A percentile compares a stretch with the other conserved stretches of the same genome.
phyloP scores from a whole-genome alignment of 2,888 invertebrate species.

The Leptodirus hochenwartii region DNA sequence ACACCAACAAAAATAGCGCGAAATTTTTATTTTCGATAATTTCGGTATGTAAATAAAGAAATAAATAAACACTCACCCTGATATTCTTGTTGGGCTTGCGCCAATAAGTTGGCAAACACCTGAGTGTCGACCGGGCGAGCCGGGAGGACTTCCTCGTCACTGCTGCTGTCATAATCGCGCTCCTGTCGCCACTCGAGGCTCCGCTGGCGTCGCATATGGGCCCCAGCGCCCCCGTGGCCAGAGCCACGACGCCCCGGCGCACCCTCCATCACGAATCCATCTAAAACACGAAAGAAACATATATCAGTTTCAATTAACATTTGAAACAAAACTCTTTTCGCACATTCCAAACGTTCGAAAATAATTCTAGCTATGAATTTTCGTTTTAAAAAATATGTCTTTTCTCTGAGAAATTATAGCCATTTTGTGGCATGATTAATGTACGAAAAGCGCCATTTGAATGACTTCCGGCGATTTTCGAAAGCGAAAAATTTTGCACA shows the following conservation, averaged over 20 bases:
- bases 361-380: too few species aligned
- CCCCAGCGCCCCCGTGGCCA: constrained; percentile 17
- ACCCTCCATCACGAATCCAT: constrained; percentile 24
- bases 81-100: constrained; percentile 38
- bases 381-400: too few species aligned
- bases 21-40: constrained; percentile 2
- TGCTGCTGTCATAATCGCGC: constrained; percentile 34
- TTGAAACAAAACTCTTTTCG: too few species aligned
- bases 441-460: too few species aligned
- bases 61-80: constrained; percentile 37
- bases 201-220: constrained; percentile 31
- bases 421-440: too few species aligned
- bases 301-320: constrained; percentile 5
- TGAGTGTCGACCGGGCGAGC: constrained; percentile 32
- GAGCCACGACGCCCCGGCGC: constrained; percentile 24
- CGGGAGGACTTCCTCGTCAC: constrained; percentile 31
- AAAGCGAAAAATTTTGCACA: too few species aligned
- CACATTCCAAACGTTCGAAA: too few species aligned
- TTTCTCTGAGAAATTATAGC: too few species aligned
- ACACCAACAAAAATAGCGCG: constrained; percentile 5
- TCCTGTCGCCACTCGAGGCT: constrained; percentile 38
- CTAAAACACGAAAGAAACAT: constrained; percentile 17
- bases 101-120: constrained; percentile 34
- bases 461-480: too few species aligned
- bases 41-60: too few species aligned